A percentile compares a stretch with the other conserved stretches of the same genome.
phyloP scores from a whole-genome alignment of 2,797 vertebrate genomes.

The Pseudochirops corinnae region DNA sequence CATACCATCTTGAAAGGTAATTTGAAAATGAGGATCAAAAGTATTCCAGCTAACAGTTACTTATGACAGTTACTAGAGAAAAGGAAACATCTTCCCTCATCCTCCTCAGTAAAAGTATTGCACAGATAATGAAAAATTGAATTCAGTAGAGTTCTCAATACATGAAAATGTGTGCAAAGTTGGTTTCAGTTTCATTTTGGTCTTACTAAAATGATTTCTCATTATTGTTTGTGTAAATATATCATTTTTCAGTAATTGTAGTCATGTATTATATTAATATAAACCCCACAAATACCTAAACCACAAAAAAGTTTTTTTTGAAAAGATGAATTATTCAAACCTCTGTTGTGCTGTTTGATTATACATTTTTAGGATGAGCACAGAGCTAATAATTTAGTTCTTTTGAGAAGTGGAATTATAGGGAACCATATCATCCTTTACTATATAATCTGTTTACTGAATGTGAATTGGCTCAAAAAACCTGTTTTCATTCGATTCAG shows the following conservation, averaged over 20 bases:
- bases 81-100: not conserved
- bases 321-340: not conserved
- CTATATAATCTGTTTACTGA: not conserved
- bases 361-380: not conserved
- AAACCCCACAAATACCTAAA: not conserved
- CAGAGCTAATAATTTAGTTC: not conserved
- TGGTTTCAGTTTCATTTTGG: not conserved
- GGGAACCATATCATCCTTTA: slow-evolving; percentile 3
- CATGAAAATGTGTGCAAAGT: not conserved
- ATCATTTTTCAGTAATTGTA: not conserved
- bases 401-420: not conserved
- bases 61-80: not conserved
- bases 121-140: not conserved
- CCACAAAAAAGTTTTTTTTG: not conserved
- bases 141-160: not conserved
- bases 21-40: not conserved
- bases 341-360: not conserved
- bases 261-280: not conserved
- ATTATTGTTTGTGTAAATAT: not conserved
- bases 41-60: not conserved
- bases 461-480: not conserved
- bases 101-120: not conserved
- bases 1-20: not conserved
- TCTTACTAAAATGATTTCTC: not conserved
- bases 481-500: not conserved